Percentiles rank a stretch among this genome's conserved stretches.
phyloP scores from a whole-genome alignment of 2,113 vertebrate species.

The Urocitellus parryii region DNA sequence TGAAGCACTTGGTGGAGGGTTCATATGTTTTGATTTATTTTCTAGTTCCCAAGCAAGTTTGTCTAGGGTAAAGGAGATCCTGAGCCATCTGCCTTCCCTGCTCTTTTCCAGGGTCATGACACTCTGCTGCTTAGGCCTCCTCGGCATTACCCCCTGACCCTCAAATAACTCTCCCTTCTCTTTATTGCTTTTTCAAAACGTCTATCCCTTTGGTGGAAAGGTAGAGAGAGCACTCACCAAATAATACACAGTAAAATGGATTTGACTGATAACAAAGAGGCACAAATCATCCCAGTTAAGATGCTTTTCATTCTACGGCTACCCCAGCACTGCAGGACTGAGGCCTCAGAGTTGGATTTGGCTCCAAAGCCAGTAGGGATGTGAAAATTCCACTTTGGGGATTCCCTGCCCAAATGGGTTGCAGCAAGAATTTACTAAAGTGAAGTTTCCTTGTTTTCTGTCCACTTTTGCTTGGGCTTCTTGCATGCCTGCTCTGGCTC shows the following conservation, averaged over 20 bases:
- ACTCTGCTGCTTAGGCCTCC: neutral
- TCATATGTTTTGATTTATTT: neutral
- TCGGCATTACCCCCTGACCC: neutral
- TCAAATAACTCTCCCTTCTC: neutral
- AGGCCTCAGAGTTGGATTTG: neutral
- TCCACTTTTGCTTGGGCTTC: neutral
- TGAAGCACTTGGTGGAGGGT: neutral
- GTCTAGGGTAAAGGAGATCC: neutral
- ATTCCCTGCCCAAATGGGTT: neutral
- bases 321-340: neutral
- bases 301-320: neutral
- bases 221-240: neutral
- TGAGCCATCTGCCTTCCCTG: neutral
- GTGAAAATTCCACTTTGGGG: neutral
- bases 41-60: neutral
- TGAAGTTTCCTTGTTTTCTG: neutral
- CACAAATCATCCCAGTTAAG: neutral
- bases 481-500: neutral
- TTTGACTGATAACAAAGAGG: neutral
- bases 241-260: neutral
- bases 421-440: neutral
- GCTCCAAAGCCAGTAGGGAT: neutral
- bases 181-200: neutral
- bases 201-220: neutral
- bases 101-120: neutral